Evolutionary conservation across 2,113 vertebrate genomes (phyloP).

Genomic region (Thalassoma bifasciatum): DNA sequence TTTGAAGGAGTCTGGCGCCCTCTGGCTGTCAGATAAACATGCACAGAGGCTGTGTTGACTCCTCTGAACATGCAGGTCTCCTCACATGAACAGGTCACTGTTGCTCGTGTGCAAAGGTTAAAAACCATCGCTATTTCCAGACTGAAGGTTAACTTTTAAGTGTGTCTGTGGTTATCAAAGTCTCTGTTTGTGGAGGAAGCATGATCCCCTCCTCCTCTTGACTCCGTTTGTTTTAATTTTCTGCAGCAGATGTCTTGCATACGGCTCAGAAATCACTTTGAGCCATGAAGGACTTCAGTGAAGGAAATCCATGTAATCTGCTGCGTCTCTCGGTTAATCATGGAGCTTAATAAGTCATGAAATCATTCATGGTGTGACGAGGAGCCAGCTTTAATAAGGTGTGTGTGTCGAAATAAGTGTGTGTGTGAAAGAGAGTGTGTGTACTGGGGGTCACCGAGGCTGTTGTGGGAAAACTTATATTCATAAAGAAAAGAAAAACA

Average conservation of each 20-base stretch:
- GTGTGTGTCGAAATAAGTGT: background rate
- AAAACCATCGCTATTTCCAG: conserved; percentile 2
- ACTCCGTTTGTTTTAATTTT: conserved; percentile 36
- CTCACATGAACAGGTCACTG: background rate
- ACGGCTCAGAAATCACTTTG: conserved; percentile 48
- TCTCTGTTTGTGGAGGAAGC: background rate
- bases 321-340: conserved; percentile 50
- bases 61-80: background rate
- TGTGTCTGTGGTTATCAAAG: background rate
- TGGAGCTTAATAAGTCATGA: conserved; percentile 65
- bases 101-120: background rate
- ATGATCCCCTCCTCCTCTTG: background rate
- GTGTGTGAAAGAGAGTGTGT: too few relatives aligned
- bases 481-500: too few relatives aligned
- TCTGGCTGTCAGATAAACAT: conserved; percentile 47
- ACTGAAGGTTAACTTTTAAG: background rate
- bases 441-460: too few relatives aligned
- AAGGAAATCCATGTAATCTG: conserved; percentile 65
- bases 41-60: conserved; percentile 1
- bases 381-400: background rate
- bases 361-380: conserved; percentile 47
- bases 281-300: conserved; percentile 66
- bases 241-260: conserved; percentile 54
- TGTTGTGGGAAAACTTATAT: too few relatives aligned
- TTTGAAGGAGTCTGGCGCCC: conserved; percentile 67